Base-by-base conservation (phyloP, 2,797 vertebrate genomes). In the Acipenser ruthenus region DNA sequence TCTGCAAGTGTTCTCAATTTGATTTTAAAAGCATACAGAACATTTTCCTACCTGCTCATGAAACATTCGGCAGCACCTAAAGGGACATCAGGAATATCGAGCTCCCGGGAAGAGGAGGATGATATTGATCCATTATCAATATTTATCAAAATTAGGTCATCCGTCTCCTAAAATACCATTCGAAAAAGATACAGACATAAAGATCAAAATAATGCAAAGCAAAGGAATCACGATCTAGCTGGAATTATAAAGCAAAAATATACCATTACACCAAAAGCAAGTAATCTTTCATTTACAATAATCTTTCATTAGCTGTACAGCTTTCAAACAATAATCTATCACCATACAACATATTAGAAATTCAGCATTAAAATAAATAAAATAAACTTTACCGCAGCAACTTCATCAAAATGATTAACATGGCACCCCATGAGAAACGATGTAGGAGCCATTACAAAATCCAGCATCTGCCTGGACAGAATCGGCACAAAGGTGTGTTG, bases 391-490 rank as follows among this genome's bases (percentile, higher is more conserved):
- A 99, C 96, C 84, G 70, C 79, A 67, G 89, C 90, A 69, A 97
- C 92, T 76, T 94, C 93, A 58, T 88, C 79, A 18, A 90, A 91
- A 74, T 97, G 86, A 74, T 87, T 87, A 1, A 88, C 63, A 8
- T 98, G 95, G 74, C 96, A 98, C 62, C 96, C 95, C 96, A 99
- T 98, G 49, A 99, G 93, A 69, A 99, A 98, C 11, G 95, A 88
- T 0, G 95, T 99, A 1, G 96, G 96, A 0, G 94, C 95, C 95
- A 97, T 97, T 60, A 98, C 78, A n/a, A 99, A 98, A 80, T 98
- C 96, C 84, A 99, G 80, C 96, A 99, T 99, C 47, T 93, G 88
- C 10, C 79, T 79, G 0, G 96, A 92, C 58, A 99, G 84, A 49
- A 96, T 85, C 13, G 96, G 95, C 60, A 95, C 96, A 55, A 94